These are phyloP conservation scores for Sitodiplosis mosellana DNA, from an alignment of 1,140 invertebrate genomes.

Conservation along the genomic window DNA sequence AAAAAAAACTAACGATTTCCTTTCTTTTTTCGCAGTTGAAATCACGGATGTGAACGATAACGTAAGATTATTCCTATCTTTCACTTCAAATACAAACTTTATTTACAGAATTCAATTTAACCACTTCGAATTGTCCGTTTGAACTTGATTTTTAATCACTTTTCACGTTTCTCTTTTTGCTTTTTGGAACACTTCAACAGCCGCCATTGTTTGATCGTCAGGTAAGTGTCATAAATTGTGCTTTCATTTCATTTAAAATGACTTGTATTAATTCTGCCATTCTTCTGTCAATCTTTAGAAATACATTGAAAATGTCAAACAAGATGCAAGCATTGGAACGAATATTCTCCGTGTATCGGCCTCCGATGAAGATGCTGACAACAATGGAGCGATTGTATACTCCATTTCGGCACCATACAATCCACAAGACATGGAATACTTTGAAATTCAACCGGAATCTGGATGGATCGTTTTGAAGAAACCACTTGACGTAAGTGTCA, in stretches of 20 bases:
- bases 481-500: slow-evolving; percentile 80
- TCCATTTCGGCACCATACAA: slow-evolving; percentile 72
- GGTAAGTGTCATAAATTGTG: slow-evolving; percentile 33
- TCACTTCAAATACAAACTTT: no score
- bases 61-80: neutral
- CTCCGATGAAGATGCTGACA: slow-evolving; percentile 88
- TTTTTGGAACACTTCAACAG: slow-evolving; percentile 3
- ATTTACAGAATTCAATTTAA: no score
- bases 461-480: slow-evolving; percentile 91
- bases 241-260: no score
- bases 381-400: slow-evolving; percentile 88
- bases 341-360: slow-evolving; percentile 86
- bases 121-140: no score
- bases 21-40: slow-evolving; percentile 39
- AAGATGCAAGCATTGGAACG: slow-evolving; percentile 87
- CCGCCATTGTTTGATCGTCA: slow-evolving; percentile 86
- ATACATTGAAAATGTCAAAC: slow-evolving; percentile 93
- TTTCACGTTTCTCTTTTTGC: neutral
- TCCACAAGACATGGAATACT: slow-evolving; percentile 75
- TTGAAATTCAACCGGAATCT: slow-evolving; percentile 87
- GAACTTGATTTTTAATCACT: no score
- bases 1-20: no score
- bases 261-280: no score
- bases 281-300: slow-evolving; percentile 36
- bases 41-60: slow-evolving; percentile 92